A percentile compares a stretch with the other conserved stretches of the same genome.
Evolutionary conservation across 2,888 invertebrate species (phyloP).

Genomic region (Druceiella hillmani): DNA sequence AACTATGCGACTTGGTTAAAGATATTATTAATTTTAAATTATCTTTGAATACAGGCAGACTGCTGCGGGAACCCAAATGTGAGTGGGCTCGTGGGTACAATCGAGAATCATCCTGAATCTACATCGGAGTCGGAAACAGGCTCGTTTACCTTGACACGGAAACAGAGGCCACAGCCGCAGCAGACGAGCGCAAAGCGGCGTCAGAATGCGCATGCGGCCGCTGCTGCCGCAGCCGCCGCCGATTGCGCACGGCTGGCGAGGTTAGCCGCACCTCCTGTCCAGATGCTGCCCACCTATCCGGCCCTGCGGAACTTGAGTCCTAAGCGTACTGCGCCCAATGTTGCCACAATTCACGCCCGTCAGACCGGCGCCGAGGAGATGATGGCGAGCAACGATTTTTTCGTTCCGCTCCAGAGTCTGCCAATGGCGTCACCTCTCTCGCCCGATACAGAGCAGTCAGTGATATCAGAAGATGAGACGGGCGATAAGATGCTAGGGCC

Average conservation of each 20-base stretch:
- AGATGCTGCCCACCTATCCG: no score
- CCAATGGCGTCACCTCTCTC: slow-evolving; percentile 37
- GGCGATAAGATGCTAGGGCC: slow-evolving; percentile 34
- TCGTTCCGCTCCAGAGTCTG: slow-evolving; percentile 32
- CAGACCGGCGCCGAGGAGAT: no score
- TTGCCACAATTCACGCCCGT: no score
- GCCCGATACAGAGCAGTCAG: slow-evolving; percentile 43
- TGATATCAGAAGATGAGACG: slow-evolving; percentile 38
- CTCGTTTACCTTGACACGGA: slow-evolving; percentile 42
- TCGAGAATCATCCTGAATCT: slow-evolving; percentile 46
- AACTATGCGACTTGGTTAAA: no score
- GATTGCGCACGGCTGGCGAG: no score
- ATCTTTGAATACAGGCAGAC: slow-evolving; percentile 35
- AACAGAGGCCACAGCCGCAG: slow-evolving; percentile 44
- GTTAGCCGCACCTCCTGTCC: no score
- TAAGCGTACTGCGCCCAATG: no score
- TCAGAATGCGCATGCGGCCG: no score
- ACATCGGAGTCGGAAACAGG: slow-evolving; percentile 47
- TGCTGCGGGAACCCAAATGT: slow-evolving; percentile 45
- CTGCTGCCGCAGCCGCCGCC: no score
- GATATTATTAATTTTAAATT: not conserved
- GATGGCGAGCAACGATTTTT: no score
- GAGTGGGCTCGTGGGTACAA: slow-evolving; percentile 45
- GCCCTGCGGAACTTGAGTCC: no score
- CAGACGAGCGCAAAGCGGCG: slow-evolving; percentile 38